Percentiles rank a stretch among this genome's conserved stretches.
phyloP scores from a whole-genome alignment of 2,113 vertebrate species.

The Anas platyrhynchos region DNA sequence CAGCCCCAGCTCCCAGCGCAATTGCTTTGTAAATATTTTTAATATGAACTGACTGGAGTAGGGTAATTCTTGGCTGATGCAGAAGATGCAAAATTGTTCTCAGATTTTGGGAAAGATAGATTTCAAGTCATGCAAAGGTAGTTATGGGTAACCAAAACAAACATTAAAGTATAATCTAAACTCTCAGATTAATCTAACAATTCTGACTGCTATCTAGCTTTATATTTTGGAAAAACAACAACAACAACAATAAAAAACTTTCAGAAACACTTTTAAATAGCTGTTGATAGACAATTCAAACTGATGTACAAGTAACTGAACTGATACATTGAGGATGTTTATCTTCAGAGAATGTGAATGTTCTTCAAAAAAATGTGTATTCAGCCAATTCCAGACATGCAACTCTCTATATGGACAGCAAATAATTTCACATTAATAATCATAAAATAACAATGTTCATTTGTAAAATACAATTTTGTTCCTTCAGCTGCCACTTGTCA shows the following conservation, averaged over 20 bases:
- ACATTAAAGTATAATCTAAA: neutral
- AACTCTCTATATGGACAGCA: neutral
- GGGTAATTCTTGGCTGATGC: neutral
- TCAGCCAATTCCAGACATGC: neutral
- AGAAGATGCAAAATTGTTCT: neutral
- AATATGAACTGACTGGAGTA: neutral
- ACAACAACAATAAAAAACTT: too few species aligned
- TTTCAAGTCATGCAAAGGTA: neutral
- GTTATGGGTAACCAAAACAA: neutral
- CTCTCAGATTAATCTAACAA: neutral
- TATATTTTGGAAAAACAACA: neutral
- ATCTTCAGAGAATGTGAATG: neutral
- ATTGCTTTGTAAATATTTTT: neutral
- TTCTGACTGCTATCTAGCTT: neutral
- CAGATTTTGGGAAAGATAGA: neutral
- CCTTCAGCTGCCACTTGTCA: neutral
- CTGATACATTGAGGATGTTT: neutral
- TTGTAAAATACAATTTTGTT: neutral
- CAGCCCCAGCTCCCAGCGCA: neutral
- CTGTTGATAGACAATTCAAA: neutral
- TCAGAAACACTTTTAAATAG: neutral
- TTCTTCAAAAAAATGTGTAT: neutral
- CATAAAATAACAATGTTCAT: neutral
- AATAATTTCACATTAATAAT: neutral
- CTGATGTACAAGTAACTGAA: neutral